phyloP scores from a whole-genome alignment of 2,797 vertebrate genomes.

The Oreortyx pictus region DNA sequence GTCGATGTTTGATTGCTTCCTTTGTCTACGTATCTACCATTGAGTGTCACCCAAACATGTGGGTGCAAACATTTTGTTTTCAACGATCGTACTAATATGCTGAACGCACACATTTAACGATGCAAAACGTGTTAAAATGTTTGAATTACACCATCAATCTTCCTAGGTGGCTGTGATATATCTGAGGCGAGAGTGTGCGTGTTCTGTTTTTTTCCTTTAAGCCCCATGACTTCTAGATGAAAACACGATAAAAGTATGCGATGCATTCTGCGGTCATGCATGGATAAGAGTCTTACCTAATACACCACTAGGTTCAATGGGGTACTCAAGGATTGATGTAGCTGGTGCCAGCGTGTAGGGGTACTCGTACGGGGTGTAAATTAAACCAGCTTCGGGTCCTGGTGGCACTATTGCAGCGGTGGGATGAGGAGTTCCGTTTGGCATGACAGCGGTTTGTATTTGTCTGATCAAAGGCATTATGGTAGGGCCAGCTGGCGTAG shows the following conservation, averaged over 20 bases:
- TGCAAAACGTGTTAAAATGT: neutral
- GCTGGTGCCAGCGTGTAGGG: constrained; percentile 96
- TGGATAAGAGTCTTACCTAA: constrained; percentile 87
- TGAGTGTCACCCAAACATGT: neutral
- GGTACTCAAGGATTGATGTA: constrained; percentile 98
- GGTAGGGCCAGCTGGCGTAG: constrained; percentile 91
- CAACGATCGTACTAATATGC: neutral
- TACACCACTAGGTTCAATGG: constrained; percentile 97
- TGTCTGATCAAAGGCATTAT: constrained; percentile 99
- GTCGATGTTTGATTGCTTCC: neutral
- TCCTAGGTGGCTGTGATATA: neutral
- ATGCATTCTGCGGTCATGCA: neutral
- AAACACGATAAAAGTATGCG: neutral
- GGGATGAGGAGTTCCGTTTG: constrained; percentile 92
- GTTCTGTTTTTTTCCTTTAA: neutral
- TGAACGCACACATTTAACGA: neutral
- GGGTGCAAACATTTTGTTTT: neutral
- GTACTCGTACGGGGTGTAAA: constrained; percentile 97
- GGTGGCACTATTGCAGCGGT: constrained; percentile 90
- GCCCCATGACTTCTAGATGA: neutral
- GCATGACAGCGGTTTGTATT: constrained; percentile 97
- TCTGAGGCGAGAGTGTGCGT: neutral
- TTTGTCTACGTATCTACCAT: neutral
- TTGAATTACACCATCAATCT: neutral
- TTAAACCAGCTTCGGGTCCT: constrained; percentile 92